These are phyloP conservation scores for Mobula hypostoma DNA, from an alignment of 2,113 vertebrate genomes.

Conservation along the genomic window DNA sequence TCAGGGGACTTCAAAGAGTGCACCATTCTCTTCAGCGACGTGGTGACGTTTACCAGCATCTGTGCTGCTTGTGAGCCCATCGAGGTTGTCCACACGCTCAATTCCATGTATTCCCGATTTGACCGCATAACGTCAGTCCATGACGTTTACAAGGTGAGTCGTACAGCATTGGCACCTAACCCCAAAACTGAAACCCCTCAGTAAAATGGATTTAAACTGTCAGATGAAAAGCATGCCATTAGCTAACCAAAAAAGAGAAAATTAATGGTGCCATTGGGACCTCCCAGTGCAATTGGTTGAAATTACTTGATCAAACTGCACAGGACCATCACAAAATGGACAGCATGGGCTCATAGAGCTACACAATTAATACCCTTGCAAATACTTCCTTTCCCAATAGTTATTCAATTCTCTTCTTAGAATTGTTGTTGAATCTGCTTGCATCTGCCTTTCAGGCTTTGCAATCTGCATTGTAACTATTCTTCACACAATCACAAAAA, in stretches of 20 bases:
- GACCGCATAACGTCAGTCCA: constrained; percentile 59
- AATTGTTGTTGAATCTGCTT: neutral
- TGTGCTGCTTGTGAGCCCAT: constrained; percentile 65
- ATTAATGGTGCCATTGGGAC: neutral
- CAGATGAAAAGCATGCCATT: neutral
- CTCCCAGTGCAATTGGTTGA: neutral
- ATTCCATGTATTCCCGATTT: constrained; percentile 65
- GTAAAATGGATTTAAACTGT: neutral
- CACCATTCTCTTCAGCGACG: constrained; percentile 66
- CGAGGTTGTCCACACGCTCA: constrained; percentile 64
- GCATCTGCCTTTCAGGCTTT: neutral
- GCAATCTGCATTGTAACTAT: neutral
- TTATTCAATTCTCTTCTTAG: neutral
- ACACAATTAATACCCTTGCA: neutral
- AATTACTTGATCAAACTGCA: neutral
- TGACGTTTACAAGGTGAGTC: constrained; percentile 60
- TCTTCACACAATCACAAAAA: too few species aligned
- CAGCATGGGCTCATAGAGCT: neutral
- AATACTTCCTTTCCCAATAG: neutral
- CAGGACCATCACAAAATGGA: too few species aligned
- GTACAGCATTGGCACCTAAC: neutral
- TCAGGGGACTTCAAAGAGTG: constrained; percentile 66
- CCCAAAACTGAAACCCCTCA: neutral
- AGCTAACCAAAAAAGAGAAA: neutral
- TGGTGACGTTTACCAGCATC: constrained; percentile 70